Evolutionary conservation across 2,113 vertebrate species (phyloP).

Genomic region (Chunga burmeisteri): DNA sequence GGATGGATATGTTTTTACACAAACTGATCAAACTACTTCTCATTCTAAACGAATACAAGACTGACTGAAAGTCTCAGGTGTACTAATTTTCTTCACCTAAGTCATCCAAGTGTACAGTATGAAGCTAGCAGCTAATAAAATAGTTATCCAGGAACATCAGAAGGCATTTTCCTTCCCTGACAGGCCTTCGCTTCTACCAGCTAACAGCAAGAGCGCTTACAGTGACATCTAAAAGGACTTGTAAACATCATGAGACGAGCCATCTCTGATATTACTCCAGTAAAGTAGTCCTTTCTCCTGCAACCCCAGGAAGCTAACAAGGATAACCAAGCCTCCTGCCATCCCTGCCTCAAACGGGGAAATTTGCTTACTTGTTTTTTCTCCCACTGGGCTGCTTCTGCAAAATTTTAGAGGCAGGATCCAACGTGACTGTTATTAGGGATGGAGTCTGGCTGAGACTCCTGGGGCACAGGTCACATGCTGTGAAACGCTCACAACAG

Average conservation of each 20-base stretch:
- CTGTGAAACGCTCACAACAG: background rate
- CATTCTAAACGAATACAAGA: constrained; percentile 66
- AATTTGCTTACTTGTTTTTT: background rate
- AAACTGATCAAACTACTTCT: constrained; percentile 69
- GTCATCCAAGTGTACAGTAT: constrained; percentile 21
- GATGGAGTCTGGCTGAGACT: background rate
- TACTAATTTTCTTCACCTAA: constrained; percentile 42
- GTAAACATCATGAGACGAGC: constrained; percentile 31
- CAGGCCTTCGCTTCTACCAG: constrained; percentile 62
- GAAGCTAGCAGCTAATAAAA: constrained; percentile 41
- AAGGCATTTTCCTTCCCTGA: constrained; percentile 52
- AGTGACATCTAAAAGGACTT: constrained; percentile 61
- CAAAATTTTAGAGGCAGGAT: background rate
- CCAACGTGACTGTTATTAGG: background rate
- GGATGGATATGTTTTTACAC: constrained; percentile 59
- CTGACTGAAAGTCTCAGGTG: constrained; percentile 64
- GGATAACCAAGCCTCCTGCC: constrained; percentile 6
- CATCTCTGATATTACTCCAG: background rate
- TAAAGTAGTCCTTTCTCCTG: background rate
- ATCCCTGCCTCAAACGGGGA: background rate
- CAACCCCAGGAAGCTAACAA: background rate
- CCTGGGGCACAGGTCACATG: background rate
- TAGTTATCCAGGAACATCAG: constrained; percentile 47
- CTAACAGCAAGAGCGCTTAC: constrained; percentile 49
- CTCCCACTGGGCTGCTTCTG: background rate